Evolutionary conservation across 2,797 vertebrate species (phyloP), one percentile per base, ranked within the genome.

Genomic region (Enoplosus armatus): DNA sequence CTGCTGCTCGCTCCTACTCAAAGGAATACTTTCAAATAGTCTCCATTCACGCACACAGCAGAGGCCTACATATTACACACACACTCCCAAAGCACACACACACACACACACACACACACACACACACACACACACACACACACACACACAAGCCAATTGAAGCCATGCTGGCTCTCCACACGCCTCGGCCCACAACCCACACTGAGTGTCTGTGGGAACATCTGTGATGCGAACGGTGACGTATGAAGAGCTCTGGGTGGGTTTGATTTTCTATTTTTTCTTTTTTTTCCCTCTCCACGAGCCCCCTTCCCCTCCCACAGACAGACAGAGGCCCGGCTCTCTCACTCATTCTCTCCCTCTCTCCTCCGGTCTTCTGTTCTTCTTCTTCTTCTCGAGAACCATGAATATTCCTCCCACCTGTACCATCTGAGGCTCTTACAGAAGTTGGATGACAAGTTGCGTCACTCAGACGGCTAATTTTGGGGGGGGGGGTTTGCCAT

Each of bases 161-260:
- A 88, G 90, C 86, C 82, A 77, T 83, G 18, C 83, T 74, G 82
- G 79, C 78, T 89, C 82, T 87, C 86, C 69, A 85, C 86, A 86
- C 87, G 76, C 81, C 88, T 89, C 85, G 77, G 88, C 88, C 87
- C 84, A 89, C 94, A 91, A 64, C 91, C 91, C 91, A 93, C 89
- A 90, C 90, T 39, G 78, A 87, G 88, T 88, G 93, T 90, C 90
- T 91, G 90, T 90, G 90, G 90, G 90, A 93, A 94, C 92, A 91
- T 93, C 91, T 92, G 92, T 92, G 93, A 93, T 93, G 92, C 83
- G 85, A 91, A 84, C 72, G 15, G 79, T 95, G 95, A 95, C 92
- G 93, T 93, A 83, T 85, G 82, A 94, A 75, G 77, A 86, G 83
- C 85, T 87, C 87, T 89, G 86, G 91, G 92, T 93, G 93, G 93